Base-by-base conservation (phyloP, 30 jellyfish, hydroid and myxozoan genomes). In the Chrysaora quinquecirrha region DNA sequence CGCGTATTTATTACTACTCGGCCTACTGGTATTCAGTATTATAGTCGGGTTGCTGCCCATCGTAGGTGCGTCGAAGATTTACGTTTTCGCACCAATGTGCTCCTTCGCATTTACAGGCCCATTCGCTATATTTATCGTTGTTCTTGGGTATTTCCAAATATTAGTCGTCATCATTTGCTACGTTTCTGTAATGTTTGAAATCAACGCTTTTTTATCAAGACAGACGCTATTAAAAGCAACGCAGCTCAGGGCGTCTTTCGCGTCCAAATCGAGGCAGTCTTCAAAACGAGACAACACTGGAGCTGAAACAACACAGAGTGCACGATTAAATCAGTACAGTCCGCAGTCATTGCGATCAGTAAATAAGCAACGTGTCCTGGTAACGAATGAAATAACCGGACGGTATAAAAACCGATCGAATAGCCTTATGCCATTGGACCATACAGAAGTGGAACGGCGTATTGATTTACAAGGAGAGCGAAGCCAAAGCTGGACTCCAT, bases 231-330 rank as follows among this genome's bases (percentile, higher is more conserved):
- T 87, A 25, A 76, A 73, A 61, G 84, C 80, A 56, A 38, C 87
- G 27, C 96, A 87, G 56, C 70, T 73, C 49, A 82, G 95, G 19
- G 95, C 95, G 25, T 84, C 95, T 22, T 30, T 84, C 2, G 82
- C 92, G 25, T 82, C 92, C 6, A 82, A 82, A 48, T 82, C 92
- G 64, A 82, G 48, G 68, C 68, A 4, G 29, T 52, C 68, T 10
- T 52, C 29, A 65, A 48, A 78, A 30, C 78, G 92, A 67, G 92
- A 82, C 50, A 69, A 70, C 75, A 82, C 85, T 24, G 38, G 58
- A 19, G 92, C 73, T 16, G 92, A 82, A n/a, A 32, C 77, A 14
- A 62, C 90, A 46, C 90, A 80, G 24, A 34, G 27, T 10, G 71
- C 70, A 3, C 54, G 50, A 43, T 20, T 7, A 0, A 20, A 29